Evolutionary conservation across 2,888 invertebrate species (phyloP), one percentile per base, ranked within the genome.

Genomic region (Papilio elwesi): DNA sequence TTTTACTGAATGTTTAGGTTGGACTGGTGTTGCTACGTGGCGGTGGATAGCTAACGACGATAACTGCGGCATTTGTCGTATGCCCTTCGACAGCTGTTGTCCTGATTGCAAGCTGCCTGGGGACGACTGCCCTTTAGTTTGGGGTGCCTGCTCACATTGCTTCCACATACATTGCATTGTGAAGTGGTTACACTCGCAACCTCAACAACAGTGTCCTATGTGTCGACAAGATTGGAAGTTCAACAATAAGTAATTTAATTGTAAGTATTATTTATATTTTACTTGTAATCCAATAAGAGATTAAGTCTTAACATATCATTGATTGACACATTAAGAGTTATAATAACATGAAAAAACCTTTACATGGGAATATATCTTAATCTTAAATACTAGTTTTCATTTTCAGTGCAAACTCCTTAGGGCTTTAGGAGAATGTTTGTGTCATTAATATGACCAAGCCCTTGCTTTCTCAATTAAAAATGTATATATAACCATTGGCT

Each of bases 81-180:
- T 99, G 97, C 97, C 99, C 66, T 99, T 99, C 93, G 99, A 99
- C 90, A 98, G 98, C 81, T 99, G 99, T 87, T 99, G 99, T 86
- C 98, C 99, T 2, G 99, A 99, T 90, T 99, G 99, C 93, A 98
- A 98, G 91, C 94, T 98, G 77, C 99, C 99, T 36, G 99, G 99
- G 68, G 99, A 99, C 94, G 99, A 99, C 92, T 99, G 99, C 86
- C 99, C 99, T 13, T 91, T 99, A 86, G 99, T 99, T 57, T 99
- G 99, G 98, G 99, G 99, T 75, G 97, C 98, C 85, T 99, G 99
- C 90, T 98, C 98, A 10, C 99, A 99, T 94, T 99, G 99, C 93
- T 99, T 99, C 92, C 99, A 99, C 91, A 99, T 99, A 92, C 99
- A 99, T 91, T 99, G 99, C 93, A 99, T 99, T 84, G 98, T 98